A percentile compares a stretch with the other conserved stretches of the same genome.
phyloP scores from a whole-genome alignment of 2,888 invertebrate genomes.

The Leptothorax acervorum region DNA sequence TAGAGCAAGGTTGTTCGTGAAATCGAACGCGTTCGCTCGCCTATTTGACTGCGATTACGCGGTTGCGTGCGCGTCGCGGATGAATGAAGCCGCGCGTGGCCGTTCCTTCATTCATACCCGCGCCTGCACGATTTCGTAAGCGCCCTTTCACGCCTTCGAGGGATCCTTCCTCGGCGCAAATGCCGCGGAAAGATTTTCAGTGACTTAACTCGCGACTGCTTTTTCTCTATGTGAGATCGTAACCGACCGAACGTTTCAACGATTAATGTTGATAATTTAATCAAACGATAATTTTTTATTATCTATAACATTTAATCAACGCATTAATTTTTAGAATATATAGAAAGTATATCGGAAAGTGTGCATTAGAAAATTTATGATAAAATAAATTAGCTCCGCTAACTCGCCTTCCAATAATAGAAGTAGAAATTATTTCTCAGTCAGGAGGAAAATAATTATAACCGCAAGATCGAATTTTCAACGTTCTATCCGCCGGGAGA shows the following conservation, averaged over 20 bases:
- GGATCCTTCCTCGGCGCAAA: conserved; percentile 60
- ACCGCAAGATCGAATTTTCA: conserved; percentile 20
- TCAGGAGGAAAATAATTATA: conserved; percentile 31
- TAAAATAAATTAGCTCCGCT: not conserved
- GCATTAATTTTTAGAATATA: not conserved
- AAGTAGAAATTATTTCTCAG: conserved; percentile 28
- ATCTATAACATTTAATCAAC: not conserved
- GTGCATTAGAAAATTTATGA: not conserved
- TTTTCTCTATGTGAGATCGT: not conserved
- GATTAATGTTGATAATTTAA: not conserved
- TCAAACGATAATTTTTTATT: not conserved
- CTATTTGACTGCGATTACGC: conserved; percentile 62
- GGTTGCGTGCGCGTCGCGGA: conserved; percentile 59
- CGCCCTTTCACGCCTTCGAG: conserved; percentile 54
- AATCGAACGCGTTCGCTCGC: conserved; percentile 68
- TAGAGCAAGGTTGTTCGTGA: conserved; percentile 81
- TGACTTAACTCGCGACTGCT: not conserved
- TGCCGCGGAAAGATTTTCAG: not conserved
- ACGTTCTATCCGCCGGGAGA: conserved; percentile 20
- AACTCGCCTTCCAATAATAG: not conserved
- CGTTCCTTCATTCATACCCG: conserved; percentile 66
- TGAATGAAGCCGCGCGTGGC: conserved; percentile 69
- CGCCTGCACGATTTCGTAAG: conserved; percentile 65
- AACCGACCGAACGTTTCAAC: not conserved
- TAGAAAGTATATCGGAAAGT: not conserved